Base-by-base conservation (phyloP, 2,888 invertebrate species). In the Philopedon plagiatum region DNA sequence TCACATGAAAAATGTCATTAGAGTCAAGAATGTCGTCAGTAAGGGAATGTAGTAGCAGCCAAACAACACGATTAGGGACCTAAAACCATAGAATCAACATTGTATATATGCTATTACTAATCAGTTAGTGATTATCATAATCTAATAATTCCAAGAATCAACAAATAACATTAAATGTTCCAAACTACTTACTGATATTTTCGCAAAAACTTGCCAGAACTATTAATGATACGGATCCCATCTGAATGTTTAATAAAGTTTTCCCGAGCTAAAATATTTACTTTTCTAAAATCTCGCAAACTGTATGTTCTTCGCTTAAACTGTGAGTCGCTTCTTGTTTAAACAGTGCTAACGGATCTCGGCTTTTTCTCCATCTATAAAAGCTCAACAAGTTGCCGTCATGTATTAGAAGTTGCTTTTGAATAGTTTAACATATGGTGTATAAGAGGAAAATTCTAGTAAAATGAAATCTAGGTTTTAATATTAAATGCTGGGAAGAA, bases 231-330 rank as follows among this genome's bases (percentile, higher is more conserved):
- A 34, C 34, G 15, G 51, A 34, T 7, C 11, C 49, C 21, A 34
- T n/a, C 23, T 26, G 39, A 64, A 64, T 64, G 18, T 64, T 64
- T 64, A 64, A 64, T 64, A 64, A 64, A 64, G 54, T 39, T 64
- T 13, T 21, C 37, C 26, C 19, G 39, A 37, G 13, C 23, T 64
- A 39, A 64, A 64, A 64, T 64, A 64, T 64, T 64, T 64, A 46
- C 64, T 19, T 46, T 54, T 54, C 64, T 54, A 54, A 64, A 64
- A 64, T 64, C 64, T 64, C 39, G 64, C 64, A 54, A 64, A 64
- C 23, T 64, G 11, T 23, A 19, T 64, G 34, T 54, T 64, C 46
- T 41, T 18, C 18, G 54, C 54, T 64, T 21, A 51, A 37, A 19
- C 49, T 32, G 49, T 54, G 54, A 64, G 39, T 64, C 39, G 64